Conservation (phyloP, 2,113 vertebrate genomes). For the Gymnocephalus cernua region DNA sequence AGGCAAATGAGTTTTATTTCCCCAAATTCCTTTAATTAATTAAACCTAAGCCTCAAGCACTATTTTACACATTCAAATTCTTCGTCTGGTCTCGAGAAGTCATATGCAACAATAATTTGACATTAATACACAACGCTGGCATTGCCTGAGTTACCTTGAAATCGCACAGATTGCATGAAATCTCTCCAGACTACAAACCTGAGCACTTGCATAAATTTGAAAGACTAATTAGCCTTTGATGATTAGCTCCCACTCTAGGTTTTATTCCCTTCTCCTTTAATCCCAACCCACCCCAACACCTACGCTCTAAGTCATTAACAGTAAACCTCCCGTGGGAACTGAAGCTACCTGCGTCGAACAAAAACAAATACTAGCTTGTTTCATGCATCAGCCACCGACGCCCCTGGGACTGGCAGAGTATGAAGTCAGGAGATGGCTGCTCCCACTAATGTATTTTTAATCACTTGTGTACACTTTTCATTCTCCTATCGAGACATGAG, state of each 20-base stretch:
- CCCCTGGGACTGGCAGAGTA: slow-evolving; percentile 52
- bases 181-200: slow-evolving; percentile 59
- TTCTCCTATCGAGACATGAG: slow-evolving; percentile 46
- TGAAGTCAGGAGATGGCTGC: slow-evolving; percentile 53
- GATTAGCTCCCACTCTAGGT: slow-evolving; percentile 66
- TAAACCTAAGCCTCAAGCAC: background rate
- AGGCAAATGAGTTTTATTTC: background rate
- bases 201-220: slow-evolving; percentile 70
- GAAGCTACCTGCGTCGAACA: slow-evolving; percentile 69
- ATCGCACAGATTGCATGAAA: slow-evolving; percentile 66
- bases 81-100: slow-evolving; percentile 30
- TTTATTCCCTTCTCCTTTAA: slow-evolving; percentile 73
- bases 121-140: slow-evolving; percentile 49
- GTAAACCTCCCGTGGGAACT: slow-evolving; percentile 61
- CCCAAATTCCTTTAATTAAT: slow-evolving; percentile 13
- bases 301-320: slow-evolving; percentile 70
- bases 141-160: slow-evolving; percentile 60
- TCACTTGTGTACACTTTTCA: slow-evolving; percentile 64
- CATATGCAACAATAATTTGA: slow-evolving; percentile 54
- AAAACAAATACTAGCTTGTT: slow-evolving; percentile 76
- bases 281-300: slow-evolving; percentile 64
- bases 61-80: slow-evolving; percentile 17
- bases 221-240: slow-evolving; percentile 78
- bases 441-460: slow-evolving; percentile 72
- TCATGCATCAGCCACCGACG: slow-evolving; percentile 55